A percentile compares a stretch with the other conserved stretches of the same genome.
These are phyloP conservation scores for Spodoptera frugiperda DNA, from an alignment of 1,140 invertebrate species.

Conservation along the genomic window DNA sequence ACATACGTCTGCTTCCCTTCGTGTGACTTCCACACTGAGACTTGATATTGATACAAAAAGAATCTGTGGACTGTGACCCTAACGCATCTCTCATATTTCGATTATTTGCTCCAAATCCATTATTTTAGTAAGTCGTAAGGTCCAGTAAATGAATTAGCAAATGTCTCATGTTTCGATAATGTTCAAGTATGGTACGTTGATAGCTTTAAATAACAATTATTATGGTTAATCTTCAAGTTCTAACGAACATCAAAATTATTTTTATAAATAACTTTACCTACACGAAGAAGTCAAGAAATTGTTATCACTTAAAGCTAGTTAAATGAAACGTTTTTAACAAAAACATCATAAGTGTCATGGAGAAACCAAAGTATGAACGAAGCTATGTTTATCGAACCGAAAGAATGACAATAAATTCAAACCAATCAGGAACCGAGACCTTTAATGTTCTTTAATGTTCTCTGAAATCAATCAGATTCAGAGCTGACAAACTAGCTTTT, in stretches of 20 bases:
- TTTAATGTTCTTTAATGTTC: slow-evolving; percentile 10
- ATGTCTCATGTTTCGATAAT: not conserved
- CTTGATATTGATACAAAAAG: slow-evolving; percentile 67
- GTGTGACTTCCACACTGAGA: slow-evolving; percentile 68
- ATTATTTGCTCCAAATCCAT: not conserved
- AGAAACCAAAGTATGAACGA: too few species aligned
- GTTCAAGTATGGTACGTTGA: not conserved
- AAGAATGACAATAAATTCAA: not conserved
- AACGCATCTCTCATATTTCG: slow-evolving; percentile 40
- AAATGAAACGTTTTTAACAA: too few species aligned
- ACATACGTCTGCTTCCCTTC: slow-evolving; percentile 71
- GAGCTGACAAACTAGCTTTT: slow-evolving; percentile 23
- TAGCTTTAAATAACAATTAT: not conserved
- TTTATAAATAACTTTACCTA: not conserved
- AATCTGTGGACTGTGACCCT: slow-evolving; percentile 50
- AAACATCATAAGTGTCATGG: too few species aligned
- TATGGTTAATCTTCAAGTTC: not conserved
- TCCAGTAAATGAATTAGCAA: not conserved
- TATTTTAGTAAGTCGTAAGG: not conserved
- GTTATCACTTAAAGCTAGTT: too few species aligned
- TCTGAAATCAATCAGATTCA: slow-evolving; percentile 30
- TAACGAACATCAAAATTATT: slow-evolving; percentile 1
- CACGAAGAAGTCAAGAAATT: too few species aligned
- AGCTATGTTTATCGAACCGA: not conserved
- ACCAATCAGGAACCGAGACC: slow-evolving; percentile 16